Evolutionary conservation across 1,140 invertebrate genomes (phyloP).

Genomic region (Euwallacea fornicatus): DNA sequence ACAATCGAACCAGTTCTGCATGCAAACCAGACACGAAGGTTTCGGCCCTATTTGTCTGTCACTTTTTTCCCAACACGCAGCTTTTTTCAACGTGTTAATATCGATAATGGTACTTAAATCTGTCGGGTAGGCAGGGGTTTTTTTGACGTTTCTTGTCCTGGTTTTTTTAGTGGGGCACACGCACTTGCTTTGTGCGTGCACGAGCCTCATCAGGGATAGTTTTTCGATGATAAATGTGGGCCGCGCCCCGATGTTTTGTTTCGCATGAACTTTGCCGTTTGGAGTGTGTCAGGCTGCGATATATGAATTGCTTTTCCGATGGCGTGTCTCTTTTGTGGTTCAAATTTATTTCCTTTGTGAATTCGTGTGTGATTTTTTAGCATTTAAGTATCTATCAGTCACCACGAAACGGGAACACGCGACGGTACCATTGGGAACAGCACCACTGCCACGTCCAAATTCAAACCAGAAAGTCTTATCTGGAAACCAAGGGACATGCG

Average conservation of each 20-base stretch:
- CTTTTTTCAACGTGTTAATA: constrained; percentile 32
- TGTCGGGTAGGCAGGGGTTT: constrained; percentile 16
- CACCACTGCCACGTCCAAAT: too few species aligned
- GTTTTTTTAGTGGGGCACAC: constrained; percentile 16
- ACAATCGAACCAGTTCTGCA: constrained; percentile 2
- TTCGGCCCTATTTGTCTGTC: neutral
- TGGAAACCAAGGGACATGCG: too few species aligned
- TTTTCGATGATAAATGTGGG: constrained; percentile 23
- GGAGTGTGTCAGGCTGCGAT: neutral
- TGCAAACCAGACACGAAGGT: constrained; percentile 10
- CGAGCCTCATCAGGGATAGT: constrained; percentile 26
- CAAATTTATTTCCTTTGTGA: too few species aligned
- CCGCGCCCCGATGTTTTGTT: constrained; percentile 20
- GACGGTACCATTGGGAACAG: too few species aligned
- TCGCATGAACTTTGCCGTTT: constrained; percentile 13
- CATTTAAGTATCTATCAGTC: too few species aligned
- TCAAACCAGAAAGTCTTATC: too few species aligned
- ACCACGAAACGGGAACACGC: too few species aligned
- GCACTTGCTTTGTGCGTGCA: constrained; percentile 21
- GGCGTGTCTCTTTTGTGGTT: too few species aligned
- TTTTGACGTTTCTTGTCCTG: constrained; percentile 8
- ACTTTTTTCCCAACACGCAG: neutral
- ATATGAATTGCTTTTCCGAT: too few species aligned
- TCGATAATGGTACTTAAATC: constrained; percentile 32
- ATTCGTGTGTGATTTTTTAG: too few species aligned